These are phyloP conservation scores for Ranitomeya variabilis DNA, from an alignment of 2,113 vertebrate species.

Conservation along the genomic window DNA sequence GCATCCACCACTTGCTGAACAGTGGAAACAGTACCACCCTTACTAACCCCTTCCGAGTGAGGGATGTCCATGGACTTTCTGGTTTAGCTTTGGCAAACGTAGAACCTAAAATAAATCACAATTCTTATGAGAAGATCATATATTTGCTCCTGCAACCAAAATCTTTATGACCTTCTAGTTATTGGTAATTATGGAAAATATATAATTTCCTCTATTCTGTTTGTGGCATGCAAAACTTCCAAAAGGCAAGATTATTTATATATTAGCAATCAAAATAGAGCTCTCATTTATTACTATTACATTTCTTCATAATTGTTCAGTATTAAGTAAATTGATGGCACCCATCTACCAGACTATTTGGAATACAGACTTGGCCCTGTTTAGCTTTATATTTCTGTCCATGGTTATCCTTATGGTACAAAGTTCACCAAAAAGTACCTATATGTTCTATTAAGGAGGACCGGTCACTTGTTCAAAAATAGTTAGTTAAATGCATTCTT, in stretches of 20 bases:
- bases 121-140: background rate
- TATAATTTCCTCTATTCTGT: background rate
- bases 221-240: background rate
- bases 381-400: no score
- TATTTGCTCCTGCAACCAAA: background rate
- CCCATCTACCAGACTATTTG: no score
- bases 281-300: no score
- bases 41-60: conserved; percentile 93
- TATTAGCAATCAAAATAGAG: background rate
- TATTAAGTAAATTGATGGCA: no score
- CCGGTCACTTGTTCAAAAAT: no score
- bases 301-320: no score
- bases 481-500: no score
- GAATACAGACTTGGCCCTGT: no score
- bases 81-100: conserved; percentile 98
- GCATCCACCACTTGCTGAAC: conserved; percentile 97
- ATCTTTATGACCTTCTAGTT: background rate
- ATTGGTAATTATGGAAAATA: background rate
- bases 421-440: no score
- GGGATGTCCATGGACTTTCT: conserved; percentile 89
- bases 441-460: no score
- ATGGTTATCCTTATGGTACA: no score
- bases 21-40: conserved; percentile 91
- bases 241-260: background rate
- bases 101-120: conserved; percentile 74